Percentiles rank a stretch among this genome's conserved stretches.
These are phyloP conservation scores for Meghimatium bilineatum DNA, from an alignment of 2,888 invertebrate genomes.

Conservation along the genomic window DNA sequence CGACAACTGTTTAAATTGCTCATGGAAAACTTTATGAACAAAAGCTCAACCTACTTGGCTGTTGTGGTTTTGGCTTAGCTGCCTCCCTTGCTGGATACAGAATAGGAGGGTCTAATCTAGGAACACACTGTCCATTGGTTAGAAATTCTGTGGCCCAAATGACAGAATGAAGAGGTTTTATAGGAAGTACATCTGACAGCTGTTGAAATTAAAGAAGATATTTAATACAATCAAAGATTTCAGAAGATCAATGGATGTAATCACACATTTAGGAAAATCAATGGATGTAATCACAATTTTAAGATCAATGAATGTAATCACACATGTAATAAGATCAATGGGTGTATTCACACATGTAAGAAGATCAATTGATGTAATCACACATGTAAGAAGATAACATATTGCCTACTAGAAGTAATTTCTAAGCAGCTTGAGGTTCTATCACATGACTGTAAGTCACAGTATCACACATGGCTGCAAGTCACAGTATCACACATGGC, in stretches of 20 bases:
- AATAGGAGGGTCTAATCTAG: slow-evolving; percentile 37
- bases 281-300: too few species aligned
- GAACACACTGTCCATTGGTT: slow-evolving; percentile 38
- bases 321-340: too few species aligned
- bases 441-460: too few species aligned
- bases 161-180: slow-evolving; percentile 47
- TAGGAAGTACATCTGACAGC: slow-evolving; percentile 44
- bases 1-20: too few species aligned
- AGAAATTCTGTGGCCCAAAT: slow-evolving; percentile 46
- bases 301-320: too few species aligned
- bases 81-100: slow-evolving; percentile 41
- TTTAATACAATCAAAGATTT: neutral
- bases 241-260: neutral
- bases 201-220: neutral
- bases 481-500: too few species aligned
- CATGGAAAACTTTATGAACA: neutral
- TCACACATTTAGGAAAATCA: neutral
- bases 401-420: too few species aligned
- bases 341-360: too few species aligned
- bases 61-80: slow-evolving; percentile 39
- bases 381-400: too few species aligned
- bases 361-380: too few species aligned
- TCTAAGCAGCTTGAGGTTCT: too few species aligned
- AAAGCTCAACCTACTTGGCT: slow-evolving; percentile 37
- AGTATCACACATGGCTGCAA: too few species aligned